Evolutionary conservation across 2,888 invertebrate species (phyloP).

Genomic region (Scaptomyza caliginosa): DNA sequence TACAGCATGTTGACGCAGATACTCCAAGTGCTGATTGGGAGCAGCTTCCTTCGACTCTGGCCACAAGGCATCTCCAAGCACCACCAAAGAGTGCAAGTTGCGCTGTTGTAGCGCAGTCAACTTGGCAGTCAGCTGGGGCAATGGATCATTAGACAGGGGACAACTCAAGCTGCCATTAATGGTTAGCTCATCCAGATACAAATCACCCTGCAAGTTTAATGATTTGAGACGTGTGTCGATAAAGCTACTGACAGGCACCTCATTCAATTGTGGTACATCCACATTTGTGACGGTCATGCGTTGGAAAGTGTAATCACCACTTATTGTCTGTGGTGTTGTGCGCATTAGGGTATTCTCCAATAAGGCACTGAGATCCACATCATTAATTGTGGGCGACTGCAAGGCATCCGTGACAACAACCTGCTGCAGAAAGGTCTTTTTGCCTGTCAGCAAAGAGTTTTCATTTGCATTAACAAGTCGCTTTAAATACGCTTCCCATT

Average conservation of each 20-base stretch:
- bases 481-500: slow-evolving; percentile 65
- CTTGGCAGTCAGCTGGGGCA: slow-evolving; percentile 22
- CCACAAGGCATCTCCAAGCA: slow-evolving; percentile 73
- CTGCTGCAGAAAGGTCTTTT: slow-evolving; percentile 56
- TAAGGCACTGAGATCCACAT: slow-evolving; percentile 55
- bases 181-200: slow-evolving; percentile 59
- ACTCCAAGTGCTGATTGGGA: slow-evolving; percentile 53
- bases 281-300: slow-evolving; percentile 60
- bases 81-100: slow-evolving; percentile 66
- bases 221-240: slow-evolving; percentile 60
- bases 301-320: slow-evolving; percentile 69
- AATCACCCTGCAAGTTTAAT: slow-evolving; percentile 58
- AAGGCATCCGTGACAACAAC: slow-evolving; percentile 65
- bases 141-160: slow-evolving; percentile 23
- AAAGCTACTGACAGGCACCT: slow-evolving; percentile 50
- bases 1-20: slow-evolving; percentile 76
- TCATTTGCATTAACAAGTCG: slow-evolving; percentile 68
- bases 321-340: slow-evolving; percentile 68
- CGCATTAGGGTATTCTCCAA: slow-evolving; percentile 71
- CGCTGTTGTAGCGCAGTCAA: slow-evolving; percentile 43
- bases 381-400: slow-evolving; percentile 57
- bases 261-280: slow-evolving; percentile 71
- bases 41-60: background rate
- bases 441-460: slow-evolving; percentile 53
- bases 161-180: slow-evolving; percentile 65